Evolutionary conservation across 2,888 invertebrate species (phyloP).

Genomic region (Eupithecia tripunctaria): DNA sequence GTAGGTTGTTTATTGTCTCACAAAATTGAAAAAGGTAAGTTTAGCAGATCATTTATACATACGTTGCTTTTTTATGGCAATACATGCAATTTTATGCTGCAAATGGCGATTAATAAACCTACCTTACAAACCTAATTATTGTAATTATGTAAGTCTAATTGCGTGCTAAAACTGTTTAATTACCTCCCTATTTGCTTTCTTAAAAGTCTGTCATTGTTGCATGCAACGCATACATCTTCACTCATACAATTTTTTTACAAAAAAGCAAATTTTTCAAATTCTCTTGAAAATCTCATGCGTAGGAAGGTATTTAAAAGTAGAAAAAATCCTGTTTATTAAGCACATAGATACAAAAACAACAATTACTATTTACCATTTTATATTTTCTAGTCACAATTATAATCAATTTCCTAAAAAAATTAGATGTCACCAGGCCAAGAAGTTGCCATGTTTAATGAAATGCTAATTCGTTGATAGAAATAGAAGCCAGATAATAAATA

Average conservation of each 20-base stretch:
- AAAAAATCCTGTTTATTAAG: too few relatives aligned
- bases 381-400: too few relatives aligned
- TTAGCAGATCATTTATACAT: neutral
- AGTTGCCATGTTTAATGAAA: too few relatives aligned
- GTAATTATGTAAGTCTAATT: neutral
- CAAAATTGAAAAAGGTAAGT: neutral
- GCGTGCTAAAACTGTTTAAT: neutral
- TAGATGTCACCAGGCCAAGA: too few relatives aligned
- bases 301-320: neutral
- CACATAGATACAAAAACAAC: too few relatives aligned
- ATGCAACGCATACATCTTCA: neutral
- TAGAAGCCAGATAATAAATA: neutral
- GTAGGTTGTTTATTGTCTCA: neutral
- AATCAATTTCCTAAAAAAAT: too few relatives aligned
- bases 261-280: neutral
- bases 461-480: too few relatives aligned
- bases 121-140: neutral
- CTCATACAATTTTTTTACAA: too few relatives aligned
- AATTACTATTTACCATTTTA: too few relatives aligned
- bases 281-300: neutral
- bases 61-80: neutral
- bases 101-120: neutral
- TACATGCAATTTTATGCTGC: neutral
- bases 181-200: neutral
- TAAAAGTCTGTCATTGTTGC: conserved; percentile 6